A percentile compares a stretch with the other conserved stretches of the same genome.
Evolutionary conservation across 2,888 invertebrate species (phyloP).

Genomic region (Amaurobius ferox): DNA sequence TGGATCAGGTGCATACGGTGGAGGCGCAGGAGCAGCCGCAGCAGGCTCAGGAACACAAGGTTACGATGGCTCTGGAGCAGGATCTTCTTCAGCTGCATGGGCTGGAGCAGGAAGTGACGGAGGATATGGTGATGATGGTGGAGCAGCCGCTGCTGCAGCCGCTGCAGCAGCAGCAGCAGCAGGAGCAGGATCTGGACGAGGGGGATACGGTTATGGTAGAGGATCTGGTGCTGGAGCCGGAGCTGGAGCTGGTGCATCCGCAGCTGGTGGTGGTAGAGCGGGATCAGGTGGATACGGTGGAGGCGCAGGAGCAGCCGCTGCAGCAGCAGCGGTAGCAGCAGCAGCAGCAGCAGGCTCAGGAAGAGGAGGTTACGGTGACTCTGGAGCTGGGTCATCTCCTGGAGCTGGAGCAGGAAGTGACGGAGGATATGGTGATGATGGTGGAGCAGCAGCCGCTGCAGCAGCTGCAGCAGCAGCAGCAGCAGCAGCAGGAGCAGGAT

Average conservation of each 20-base stretch:
- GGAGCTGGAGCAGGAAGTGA: not conserved
- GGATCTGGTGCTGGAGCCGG: not conserved
- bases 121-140: not conserved
- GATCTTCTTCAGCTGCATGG: not conserved
- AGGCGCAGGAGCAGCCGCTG: conserved; percentile 2
- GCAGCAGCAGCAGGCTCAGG: conserved; percentile 6
- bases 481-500: no score
- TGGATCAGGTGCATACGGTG: no score
- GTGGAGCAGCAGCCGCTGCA: conserved; percentile 14
- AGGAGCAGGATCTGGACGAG: no score
- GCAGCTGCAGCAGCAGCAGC: not conserved
- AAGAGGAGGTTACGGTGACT: not conserved
- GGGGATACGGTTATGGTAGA: no score
- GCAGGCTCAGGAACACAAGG: no score
- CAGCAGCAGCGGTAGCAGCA: not conserved
- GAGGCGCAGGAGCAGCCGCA: no score
- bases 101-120: not conserved
- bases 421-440: not conserved
- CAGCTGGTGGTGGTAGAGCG: not conserved
- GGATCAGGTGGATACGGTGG: not conserved
- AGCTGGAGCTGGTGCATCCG: not conserved
- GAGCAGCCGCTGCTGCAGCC: no score
- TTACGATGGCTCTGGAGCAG: no score
- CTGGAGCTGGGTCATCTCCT: no score
- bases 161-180: not conserved